Percentiles rank a stretch among this genome's conserved stretches.
Conservation (phyloP, 2,888 invertebrate genomes). For the Branchellion lobata region DNA sequence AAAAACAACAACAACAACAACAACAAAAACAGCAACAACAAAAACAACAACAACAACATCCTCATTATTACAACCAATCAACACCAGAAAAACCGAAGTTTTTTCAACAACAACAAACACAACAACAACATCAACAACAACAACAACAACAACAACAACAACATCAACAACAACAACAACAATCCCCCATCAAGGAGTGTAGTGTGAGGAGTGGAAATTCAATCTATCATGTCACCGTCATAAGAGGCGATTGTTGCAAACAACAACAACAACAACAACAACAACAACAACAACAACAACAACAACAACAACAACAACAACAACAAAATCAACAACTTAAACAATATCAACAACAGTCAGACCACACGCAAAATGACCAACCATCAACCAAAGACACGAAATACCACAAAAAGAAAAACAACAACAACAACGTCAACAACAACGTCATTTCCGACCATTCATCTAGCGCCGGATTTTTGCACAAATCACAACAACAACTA, state of each 20-base stretch:
- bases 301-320: constrained; percentile 6
- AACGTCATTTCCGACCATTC: too few relatives aligned
- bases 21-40: neutral
- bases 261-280: constrained; percentile 25
- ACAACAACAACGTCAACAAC: too few relatives aligned
- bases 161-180: neutral
- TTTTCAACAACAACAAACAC: neutral
- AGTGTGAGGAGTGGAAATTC: neutral
- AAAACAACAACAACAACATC: neutral
- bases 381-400: too few relatives aligned
- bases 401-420: too few relatives aligned
- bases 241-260: constrained; percentile 5
- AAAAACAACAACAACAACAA: neutral
- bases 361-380: too few relatives aligned
- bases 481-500: too few relatives aligned
- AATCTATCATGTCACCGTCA: neutral
- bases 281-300: neutral
- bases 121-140: neutral
- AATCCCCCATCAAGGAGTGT: neutral
- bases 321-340: too few relatives aligned
- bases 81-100: neutral
- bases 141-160: constrained; percentile 8
- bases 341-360: too few relatives aligned
- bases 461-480: too few relatives aligned
- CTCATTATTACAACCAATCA: neutral